A percentile compares a stretch with the other conserved stretches of the same genome.
These are phyloP conservation scores for Ceramica pisi DNA, from an alignment of 2,888 invertebrate genomes.

Conservation along the genomic window DNA sequence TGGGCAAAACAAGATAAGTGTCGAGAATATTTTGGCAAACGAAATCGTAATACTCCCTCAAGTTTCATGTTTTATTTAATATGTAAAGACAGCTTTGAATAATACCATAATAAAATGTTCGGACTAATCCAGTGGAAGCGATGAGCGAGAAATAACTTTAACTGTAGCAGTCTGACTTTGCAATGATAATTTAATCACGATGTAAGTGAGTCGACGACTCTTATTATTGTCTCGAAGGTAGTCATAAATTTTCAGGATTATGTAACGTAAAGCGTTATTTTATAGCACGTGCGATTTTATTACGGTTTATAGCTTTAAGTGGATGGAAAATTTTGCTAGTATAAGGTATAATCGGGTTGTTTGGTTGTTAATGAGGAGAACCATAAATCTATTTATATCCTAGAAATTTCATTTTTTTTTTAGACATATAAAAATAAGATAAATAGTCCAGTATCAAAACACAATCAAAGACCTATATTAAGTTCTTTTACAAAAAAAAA, in stretches of 20 bases:
- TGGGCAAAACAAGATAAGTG: conserved; percentile 8
- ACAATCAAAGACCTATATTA: not conserved
- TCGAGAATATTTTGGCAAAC: conserved; percentile 37
- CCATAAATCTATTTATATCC: not conserved
- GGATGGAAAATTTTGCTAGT: conserved; percentile 53
- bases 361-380: not conserved
- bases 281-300: conserved; percentile 70
- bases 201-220: conserved; percentile 81
- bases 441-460: not conserved
- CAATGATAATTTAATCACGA: conserved; percentile 89
- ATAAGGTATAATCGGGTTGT: conserved; percentile 3
- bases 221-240: conserved; percentile 81
- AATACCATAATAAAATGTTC: conserved; percentile 74
- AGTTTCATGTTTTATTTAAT: conserved; percentile 55
- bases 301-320: conserved; percentile 57
- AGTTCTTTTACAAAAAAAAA: not conserved
- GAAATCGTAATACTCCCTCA: conserved; percentile 15
- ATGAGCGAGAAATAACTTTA: conserved; percentile 76
- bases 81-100: conserved; percentile 65
- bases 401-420: not conserved
- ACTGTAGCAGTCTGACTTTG: conserved; percentile 81
- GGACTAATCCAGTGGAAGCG: conserved; percentile 73
- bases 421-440: not conserved
- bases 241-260: conserved; percentile 78
- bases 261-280: conserved; percentile 74